A percentile compares a stretch with the other conserved stretches of the same genome.
Conservation (phyloP, 2,888 invertebrate species). For the Meandrusa payeni region DNA sequence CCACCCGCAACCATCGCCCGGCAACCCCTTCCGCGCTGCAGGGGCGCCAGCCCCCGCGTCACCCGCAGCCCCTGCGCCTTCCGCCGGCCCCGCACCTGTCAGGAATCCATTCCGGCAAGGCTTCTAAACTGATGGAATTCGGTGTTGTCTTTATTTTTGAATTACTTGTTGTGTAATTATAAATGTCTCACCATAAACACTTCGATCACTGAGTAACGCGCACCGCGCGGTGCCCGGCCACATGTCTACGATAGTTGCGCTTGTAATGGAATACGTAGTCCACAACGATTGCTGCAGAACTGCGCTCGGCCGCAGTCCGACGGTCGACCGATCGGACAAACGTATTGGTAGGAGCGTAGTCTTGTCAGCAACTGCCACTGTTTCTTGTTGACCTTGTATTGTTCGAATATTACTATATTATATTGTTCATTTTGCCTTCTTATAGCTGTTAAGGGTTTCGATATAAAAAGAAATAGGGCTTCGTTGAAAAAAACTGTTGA, state of each 20-base stretch:
- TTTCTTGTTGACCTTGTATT: conserved; percentile 56
- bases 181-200: conserved; percentile 58
- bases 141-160: conserved; percentile 71
- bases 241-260: conserved; percentile 64
- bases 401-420: conserved; percentile 48
- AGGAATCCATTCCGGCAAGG: conserved; percentile 88
- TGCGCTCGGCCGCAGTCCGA: too few relatives aligned
- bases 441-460: conserved; percentile 31
- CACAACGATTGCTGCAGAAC: conserved; percentile 32
- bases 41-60: conserved; percentile 61
- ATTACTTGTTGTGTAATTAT: conserved; percentile 79
- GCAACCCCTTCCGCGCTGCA: conserved; percentile 63
- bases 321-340: too few relatives aligned
- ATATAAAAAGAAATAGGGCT: too few relatives aligned
- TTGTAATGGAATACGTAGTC: conserved; percentile 43
- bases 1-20: conserved; percentile 69
- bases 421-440: conserved; percentile 61
- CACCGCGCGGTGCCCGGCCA: conserved; percentile 59
- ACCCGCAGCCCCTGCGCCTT: conserved; percentile 54
- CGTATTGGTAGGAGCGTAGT: too few relatives aligned
- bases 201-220: conserved; percentile 76
- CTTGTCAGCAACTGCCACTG: conserved; percentile 25
- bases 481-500: too few relatives aligned
- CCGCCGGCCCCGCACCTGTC: conserved; percentile 49
- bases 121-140: conserved; percentile 76